Conservation (phyloP, 2,888 invertebrate species). For the Orchesella flavescens region DNA sequence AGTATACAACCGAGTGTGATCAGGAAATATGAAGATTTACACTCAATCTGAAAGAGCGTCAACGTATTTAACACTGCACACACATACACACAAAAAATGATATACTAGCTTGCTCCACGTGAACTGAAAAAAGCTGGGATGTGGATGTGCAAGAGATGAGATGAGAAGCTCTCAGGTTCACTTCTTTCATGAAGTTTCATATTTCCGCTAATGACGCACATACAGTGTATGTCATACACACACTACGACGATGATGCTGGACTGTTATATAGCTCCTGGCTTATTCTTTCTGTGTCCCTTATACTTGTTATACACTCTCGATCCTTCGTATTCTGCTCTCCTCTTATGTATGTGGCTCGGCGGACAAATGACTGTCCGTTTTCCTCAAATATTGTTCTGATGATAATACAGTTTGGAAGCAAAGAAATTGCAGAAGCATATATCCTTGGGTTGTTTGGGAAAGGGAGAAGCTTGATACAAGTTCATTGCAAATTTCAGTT, state of each 20-base stretch:
- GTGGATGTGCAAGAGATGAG: not conserved
- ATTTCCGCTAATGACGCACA: slow-evolving; percentile 59
- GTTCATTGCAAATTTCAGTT: too few relatives aligned
- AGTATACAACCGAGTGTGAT: not conserved
- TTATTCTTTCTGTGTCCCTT: slow-evolving; percentile 2
- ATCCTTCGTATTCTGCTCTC: not conserved
- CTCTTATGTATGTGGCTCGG: too few relatives aligned
- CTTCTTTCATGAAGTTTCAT: slow-evolving; percentile 36
- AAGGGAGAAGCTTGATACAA: too few relatives aligned
- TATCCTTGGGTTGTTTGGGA: too few relatives aligned
- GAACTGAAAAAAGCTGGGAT: not conserved
- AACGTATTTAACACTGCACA: not conserved
- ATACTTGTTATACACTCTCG: not conserved
- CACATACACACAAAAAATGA: too few relatives aligned
- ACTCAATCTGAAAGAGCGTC: not conserved
- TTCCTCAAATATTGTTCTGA: not conserved
- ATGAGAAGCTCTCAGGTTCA: not conserved
- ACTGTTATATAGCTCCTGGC: slow-evolving; percentile 24
- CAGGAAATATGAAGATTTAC: slow-evolving; percentile 16
- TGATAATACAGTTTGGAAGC: too few relatives aligned
- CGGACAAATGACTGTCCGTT: slow-evolving; percentile 14
- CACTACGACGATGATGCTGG: slow-evolving; percentile 33
- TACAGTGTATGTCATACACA: too few relatives aligned
- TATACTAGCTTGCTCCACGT: not conserved
- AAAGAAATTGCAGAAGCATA: too few relatives aligned